These are phyloP conservation scores for Thaleichthys pacificus DNA, from an alignment of 2,797 vertebrate species.

Conservation along the genomic window DNA sequence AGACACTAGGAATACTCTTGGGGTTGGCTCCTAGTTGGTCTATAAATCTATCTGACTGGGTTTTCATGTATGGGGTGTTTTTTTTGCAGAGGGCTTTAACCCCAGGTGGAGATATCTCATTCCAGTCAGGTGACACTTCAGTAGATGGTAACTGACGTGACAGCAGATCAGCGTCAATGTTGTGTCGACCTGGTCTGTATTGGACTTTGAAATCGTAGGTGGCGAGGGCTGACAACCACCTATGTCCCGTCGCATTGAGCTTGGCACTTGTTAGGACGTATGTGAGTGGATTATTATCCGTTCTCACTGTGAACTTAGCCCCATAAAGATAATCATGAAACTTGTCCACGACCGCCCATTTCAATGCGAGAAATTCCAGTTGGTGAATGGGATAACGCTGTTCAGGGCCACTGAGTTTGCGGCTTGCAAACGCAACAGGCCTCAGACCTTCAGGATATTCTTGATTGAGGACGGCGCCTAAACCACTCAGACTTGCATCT, in stretches of 20 bases:
- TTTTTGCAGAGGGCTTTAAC: constrained; percentile 21
- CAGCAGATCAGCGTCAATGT: constrained; percentile 20
- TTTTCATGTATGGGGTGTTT: background rate
- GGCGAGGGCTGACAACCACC: constrained; percentile 3
- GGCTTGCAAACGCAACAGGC: constrained; percentile 25
- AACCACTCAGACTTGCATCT: constrained; percentile 17
- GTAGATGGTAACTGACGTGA: background rate
- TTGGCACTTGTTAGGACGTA: constrained; percentile 8
- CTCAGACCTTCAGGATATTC: constrained; percentile 15
- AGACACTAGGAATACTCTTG: constrained; percentile 8
- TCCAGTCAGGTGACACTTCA: constrained; percentile 8
- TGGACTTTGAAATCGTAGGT: constrained; percentile 15
- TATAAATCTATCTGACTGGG: background rate
- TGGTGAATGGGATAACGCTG: constrained; percentile 20
- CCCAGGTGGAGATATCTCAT: background rate
- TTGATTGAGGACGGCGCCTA: constrained; percentile 21
- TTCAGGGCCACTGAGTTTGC: constrained; percentile 14
- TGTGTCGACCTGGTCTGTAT: constrained; percentile 14
- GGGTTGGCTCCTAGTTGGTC: constrained; percentile 20
- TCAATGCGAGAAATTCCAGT: constrained; percentile 21
- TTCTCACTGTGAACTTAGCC: constrained; percentile 9
- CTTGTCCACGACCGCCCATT: constrained; percentile 23
- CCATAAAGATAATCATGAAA: constrained; percentile 25
- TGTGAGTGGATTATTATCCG: constrained; percentile 17
- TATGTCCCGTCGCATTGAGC: background rate